Conservation (phyloP, 2,888 invertebrate genomes). For the Gortyna flavago region DNA sequence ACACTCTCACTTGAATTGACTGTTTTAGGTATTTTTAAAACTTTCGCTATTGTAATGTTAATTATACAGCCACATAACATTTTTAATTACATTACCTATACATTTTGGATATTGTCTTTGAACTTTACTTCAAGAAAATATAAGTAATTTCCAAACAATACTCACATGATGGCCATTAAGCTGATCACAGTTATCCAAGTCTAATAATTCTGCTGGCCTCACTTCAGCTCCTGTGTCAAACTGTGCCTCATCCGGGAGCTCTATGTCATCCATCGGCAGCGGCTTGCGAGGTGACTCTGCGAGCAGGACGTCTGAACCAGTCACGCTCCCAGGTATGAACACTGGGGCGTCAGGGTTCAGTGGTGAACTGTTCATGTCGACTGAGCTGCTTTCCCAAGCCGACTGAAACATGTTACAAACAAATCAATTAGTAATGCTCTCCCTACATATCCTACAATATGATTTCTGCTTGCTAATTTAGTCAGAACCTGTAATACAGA, state of each 20-base stretch:
- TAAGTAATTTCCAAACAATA: conserved; percentile 37
- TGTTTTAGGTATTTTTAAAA: conserved; percentile 8
- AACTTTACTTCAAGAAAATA: background rate
- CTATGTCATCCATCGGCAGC: conserved; percentile 91
- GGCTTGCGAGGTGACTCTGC: conserved; percentile 94
- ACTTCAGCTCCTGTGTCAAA: conserved; percentile 91
- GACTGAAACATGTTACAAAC: conserved; percentile 78
- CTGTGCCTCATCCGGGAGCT: conserved; percentile 90
- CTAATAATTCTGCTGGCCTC: conserved; percentile 91
- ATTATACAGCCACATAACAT: background rate
- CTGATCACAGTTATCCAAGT: conserved; percentile 88
- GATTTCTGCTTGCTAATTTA: conserved; percentile 34
- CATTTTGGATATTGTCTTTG: background rate
- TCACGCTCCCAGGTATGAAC: conserved; percentile 92
- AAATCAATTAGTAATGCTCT: conserved; percentile 30
- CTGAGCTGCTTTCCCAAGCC: conserved; percentile 87
- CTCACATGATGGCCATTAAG: conserved; percentile 90
- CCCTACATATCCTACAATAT: conserved; percentile 37
- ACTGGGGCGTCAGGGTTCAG: conserved; percentile 96
- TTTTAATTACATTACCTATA: background rate
- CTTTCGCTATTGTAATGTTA: conserved; percentile 31
- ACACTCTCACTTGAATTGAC: conserved; percentile 10
- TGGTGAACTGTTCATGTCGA: conserved; percentile 93
- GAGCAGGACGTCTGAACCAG: conserved; percentile 88
- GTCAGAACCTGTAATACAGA: conserved; percentile 43